Evolutionary conservation across 2,113 vertebrate genomes (phyloP).

Genomic region (Chamaea fasciata): DNA sequence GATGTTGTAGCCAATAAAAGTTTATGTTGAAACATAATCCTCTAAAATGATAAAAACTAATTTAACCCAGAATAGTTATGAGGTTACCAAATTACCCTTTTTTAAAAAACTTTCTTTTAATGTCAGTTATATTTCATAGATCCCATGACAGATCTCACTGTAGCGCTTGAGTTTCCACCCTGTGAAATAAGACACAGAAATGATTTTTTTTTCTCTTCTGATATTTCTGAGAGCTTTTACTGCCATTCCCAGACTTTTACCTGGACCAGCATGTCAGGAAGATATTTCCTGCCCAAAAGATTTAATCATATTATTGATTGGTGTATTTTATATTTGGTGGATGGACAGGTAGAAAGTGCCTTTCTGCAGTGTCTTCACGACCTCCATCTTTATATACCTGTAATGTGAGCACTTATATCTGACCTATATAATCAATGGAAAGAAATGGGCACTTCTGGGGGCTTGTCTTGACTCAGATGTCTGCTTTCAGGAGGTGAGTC

Average conservation of each 20-base stretch:
- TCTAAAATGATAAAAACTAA: conserved; percentile 5
- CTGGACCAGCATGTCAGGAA: background rate
- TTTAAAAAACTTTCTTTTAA: background rate
- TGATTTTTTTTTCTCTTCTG: background rate
- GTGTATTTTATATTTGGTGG: background rate
- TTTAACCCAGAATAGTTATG: background rate
- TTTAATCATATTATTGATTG: background rate
- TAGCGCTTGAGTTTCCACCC: background rate
- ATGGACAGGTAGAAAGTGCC: background rate
- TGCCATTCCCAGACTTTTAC: background rate
- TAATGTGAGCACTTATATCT: background rate
- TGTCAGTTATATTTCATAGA: background rate
- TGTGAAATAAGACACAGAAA: background rate
- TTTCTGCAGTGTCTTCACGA: background rate
- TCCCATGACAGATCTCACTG: background rate
- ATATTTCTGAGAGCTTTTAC: background rate
- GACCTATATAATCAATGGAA: background rate
- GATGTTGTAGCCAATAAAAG: conserved; percentile 16
- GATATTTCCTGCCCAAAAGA: background rate
- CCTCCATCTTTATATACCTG: background rate
- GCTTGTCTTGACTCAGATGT: background rate
- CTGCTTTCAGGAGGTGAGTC: background rate
- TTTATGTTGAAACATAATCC: conserved; percentile 13
- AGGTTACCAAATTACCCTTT: background rate
- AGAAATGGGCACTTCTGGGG: background rate